Evolutionary conservation across 2,113 vertebrate genomes (phyloP), one percentile per base, ranked within the genome.

Genomic region (Phylloscopus trochiloides): DNA sequence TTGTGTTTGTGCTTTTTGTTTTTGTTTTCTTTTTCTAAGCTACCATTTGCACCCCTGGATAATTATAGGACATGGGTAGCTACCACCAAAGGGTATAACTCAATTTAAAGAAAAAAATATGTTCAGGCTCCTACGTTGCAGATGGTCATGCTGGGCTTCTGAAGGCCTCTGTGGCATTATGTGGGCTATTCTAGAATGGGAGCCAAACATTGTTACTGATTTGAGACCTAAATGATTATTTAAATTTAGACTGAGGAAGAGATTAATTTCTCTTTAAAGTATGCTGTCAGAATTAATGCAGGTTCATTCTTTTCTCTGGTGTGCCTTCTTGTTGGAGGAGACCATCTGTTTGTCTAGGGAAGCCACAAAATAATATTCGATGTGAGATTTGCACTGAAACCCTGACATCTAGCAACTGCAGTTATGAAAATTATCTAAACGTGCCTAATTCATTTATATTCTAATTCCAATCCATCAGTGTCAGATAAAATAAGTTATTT

Each of bases 401-500:
- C 57, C 70, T 97, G 89, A 95, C 86, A 95, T 42, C 70, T 75
- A 96, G 79, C 94, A 97, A 97, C 55, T 87, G 34, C 70, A 91
- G 63, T 90, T 96, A 97, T 88, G 77, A 97, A 98, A 97, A 97
- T 97, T 97, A 96, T 88, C 93, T 97, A 55, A 97, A 81, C 70
- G 55, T 95, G 90, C 77, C 74, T 97, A 97, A 98, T 98, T 96
- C 78, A 78, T 94, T 98, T 97, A 97, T 95, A 58, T 91, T 97
- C 97, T 96, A 96, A 97, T 97, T 97, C 94, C 29, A 97, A 97
- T 97, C 90, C 73, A 92, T 97, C 97, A 97, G 40, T 94, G 96
- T 96, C 97, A 97, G 65, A 94, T 96, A 94, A 97, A 98, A 96
- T 93, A 95, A 95, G 85, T 96, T 97, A 95, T 95, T 97, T 89